Evolutionary conservation across 2,113 vertebrate species (phyloP).

Genomic region (Bambusicola thoracicus): DNA sequence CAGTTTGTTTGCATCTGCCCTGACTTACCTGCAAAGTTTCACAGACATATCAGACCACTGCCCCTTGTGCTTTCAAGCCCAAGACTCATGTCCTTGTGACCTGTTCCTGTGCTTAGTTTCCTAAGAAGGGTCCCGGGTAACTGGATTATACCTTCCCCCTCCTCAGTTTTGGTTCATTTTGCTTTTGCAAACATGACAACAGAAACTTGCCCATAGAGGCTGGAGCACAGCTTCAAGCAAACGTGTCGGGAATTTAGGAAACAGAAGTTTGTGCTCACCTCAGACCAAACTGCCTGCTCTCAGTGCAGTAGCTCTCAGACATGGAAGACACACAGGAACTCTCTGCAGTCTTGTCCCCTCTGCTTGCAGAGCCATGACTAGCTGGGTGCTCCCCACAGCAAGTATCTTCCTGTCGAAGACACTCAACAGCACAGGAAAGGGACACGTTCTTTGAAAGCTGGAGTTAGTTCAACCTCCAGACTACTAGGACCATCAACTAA

Average conservation of each 20-base stretch:
- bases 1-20: not conserved
- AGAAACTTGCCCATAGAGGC: not conserved
- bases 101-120: not conserved
- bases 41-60: not conserved
- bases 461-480: constrained; percentile 8
- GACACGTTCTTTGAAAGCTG: not conserved
- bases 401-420: not conserved
- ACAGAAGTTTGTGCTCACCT: not conserved
- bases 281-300: not conserved
- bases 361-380: not conserved
- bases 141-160: not conserved
- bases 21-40: not conserved
- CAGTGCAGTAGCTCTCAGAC: not conserved
- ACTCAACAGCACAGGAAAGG: not conserved
- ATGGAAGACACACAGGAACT: not conserved
- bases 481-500: not conserved
- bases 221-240: not conserved
- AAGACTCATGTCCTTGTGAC: not conserved
- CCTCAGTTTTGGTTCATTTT: not conserved
- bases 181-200: not conserved
- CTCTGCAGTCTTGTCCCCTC: not conserved
- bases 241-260: not conserved
- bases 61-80: not conserved
- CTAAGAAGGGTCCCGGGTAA: not conserved
- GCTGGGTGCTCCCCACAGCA: not conserved